Conservation (phyloP, 1,140 invertebrate genomes). For the Bombus waltoni region DNA sequence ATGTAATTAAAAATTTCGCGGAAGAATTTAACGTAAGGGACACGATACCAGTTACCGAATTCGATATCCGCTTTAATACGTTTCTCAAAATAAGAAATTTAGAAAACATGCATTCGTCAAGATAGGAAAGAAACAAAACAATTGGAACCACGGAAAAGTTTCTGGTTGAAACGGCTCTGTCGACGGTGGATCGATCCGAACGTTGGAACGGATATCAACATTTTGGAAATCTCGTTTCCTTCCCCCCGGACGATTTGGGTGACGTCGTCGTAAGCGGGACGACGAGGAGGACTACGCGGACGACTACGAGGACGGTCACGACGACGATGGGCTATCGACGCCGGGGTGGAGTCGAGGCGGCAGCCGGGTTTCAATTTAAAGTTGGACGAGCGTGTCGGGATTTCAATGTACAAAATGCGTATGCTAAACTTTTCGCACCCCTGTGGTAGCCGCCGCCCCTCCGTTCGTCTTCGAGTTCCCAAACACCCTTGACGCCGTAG, state of each 20-base stretch:
- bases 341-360: constrained; percentile 18
- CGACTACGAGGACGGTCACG: constrained; percentile 25
- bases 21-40: too few relatives aligned
- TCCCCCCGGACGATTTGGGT: neutral
- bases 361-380: constrained; percentile 79
- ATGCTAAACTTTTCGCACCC: constrained; percentile 80
- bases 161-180: too few relatives aligned
- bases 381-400: constrained; percentile 76
- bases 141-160: neutral
- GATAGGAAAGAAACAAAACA: neutral
- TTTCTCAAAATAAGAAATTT: neutral
- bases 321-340: constrained; percentile 47
- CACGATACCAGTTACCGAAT: too few relatives aligned
- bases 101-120: neutral
- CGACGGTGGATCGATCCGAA: neutral
- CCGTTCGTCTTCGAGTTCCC: constrained; percentile 61
- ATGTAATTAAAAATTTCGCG: too few relatives aligned
- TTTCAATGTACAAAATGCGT: constrained; percentile 80
- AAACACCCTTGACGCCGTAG: constrained; percentile 58
- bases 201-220: neutral
- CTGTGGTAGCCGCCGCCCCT: constrained; percentile 58
- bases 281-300: constrained; percentile 1
- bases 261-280: constrained; percentile 12
- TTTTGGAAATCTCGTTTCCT: constrained; percentile 2
- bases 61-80: neutral